Evolutionary conservation across 2,797 vertebrate species (phyloP), one percentile per base, ranked within the genome.

Genomic region (Macropodus opercularis): DNA sequence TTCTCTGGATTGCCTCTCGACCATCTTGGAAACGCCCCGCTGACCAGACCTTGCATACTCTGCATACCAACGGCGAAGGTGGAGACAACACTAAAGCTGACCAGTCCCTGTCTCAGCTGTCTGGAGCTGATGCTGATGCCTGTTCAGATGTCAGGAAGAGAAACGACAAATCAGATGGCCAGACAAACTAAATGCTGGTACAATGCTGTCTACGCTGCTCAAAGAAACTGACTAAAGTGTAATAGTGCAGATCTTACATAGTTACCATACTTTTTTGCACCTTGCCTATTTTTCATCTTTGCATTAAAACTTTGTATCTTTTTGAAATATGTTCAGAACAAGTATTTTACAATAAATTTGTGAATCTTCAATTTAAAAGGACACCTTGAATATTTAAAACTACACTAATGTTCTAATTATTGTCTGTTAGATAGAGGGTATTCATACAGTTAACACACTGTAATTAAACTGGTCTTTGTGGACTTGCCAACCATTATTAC

Each of bases 1-100:
- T 98, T 78, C 82, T 98, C 67, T 98, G 95, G 95, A 96, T 98
- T 62, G 93, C 85, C 69, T 97, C 95, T 75, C 94, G 91, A 26
- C 72, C 90, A 0, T 89, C 93, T 3, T 99, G 98, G 98, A 97
- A 95, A 84, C 95, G 98, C 19, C 96, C 98, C 5, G 85, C 55
- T n/a, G 94, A 94, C 62, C 84, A 90, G 40, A 69, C 58, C 10
- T 21, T 84, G 27, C 78, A 83, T 74, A 21, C 64, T 43, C 60
- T 85, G 64, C 86, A 68, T 55, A 76, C 84, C 73, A 75, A 64
- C 0, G 88, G 72, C 59, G 86, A 47, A 22, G 47, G 34, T 34
- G 19, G 80, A n/a, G 90, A 90, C 27, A 75, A 48, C 52, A 66
- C 34, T 47, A 92, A 87, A 77, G 66, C 51, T 0, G 76, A 72